Conservation (phyloP, 2,888 invertebrate species). For the Malachius bipustulatus region DNA sequence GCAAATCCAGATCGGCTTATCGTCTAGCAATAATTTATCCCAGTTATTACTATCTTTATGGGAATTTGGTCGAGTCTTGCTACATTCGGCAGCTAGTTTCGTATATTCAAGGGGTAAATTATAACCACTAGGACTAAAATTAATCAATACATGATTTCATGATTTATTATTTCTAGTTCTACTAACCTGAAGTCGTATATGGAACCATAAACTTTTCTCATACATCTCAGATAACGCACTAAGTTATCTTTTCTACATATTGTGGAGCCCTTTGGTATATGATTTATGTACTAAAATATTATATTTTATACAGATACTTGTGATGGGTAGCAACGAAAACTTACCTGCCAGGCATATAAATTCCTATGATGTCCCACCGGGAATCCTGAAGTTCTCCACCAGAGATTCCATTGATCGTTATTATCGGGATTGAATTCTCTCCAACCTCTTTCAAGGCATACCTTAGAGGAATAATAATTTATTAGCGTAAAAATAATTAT, state of each 20-base stretch:
- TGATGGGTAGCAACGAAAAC: not conserved
- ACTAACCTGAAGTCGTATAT: conserved; percentile 70
- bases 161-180: not conserved
- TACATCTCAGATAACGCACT: conserved; percentile 63
- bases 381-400: conserved; percentile 75
- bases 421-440: conserved; percentile 55
- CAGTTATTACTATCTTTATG: conserved; percentile 17
- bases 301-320: not conserved
- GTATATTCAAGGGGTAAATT: conserved; percentile 77
- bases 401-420: conserved; percentile 67
- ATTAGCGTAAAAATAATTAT: too few species aligned
- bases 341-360: conserved; percentile 59
- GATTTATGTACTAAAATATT: conserved; percentile 58
- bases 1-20: conserved; percentile 65
- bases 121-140: conserved; percentile 61
- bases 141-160: conserved; percentile 5
- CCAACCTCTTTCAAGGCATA: conserved; percentile 72
- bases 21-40: conserved; percentile 26
- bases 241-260: conserved; percentile 75
- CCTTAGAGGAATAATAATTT: conserved; percentile 38
- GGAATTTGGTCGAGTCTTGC: conserved; percentile 33
- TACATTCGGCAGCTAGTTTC: conserved; percentile 69
- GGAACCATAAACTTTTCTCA: conserved; percentile 71
- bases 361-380: conserved; percentile 50
- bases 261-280: conserved; percentile 73